Evolutionary conservation across 2,113 vertebrate genomes (phyloP), one percentile per base, ranked within the genome.

Genomic region (Ailurus styani): DNA sequence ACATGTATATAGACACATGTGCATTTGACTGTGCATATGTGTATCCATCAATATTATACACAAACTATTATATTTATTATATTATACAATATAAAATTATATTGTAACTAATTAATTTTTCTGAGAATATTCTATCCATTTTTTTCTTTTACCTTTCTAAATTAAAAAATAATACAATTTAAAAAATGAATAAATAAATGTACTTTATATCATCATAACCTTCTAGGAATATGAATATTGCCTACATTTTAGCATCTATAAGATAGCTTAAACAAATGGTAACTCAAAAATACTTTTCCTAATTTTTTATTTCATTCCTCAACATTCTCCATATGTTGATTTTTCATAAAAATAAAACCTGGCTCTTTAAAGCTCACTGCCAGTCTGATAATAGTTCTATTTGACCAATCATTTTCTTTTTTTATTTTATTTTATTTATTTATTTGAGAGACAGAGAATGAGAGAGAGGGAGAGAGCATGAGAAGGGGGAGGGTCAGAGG

Each of bases 311-410:
- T 94, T 79, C 9, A 91, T 73, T 68, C 37, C 2, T 97, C 54
- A 72, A 72, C 34, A 93, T 73, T 83, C 95, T 83, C 37, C n/a
- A 62, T 29, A 79, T 70, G 83, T 83, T 90, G 50, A 93, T 78
- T 93, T 96, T 87, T 75, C 62, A 70, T 68, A 95, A 96, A 95
- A 96, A 70, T 64, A 90, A 25, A 96, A 62, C 14, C 40, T 87
- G 55, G 20, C 40, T 95, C 64, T 81, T 87, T 52, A 95, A 85
- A 87, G 72, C 27, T 62, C 42, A 8, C 52, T 73, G 21, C 47
- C 37, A 68, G n/a, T 81, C 68, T 98, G 50, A 77, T 57, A 96
- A 42, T 21, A 77, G 57, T 87, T 90, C 52, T 54, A 60, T 84
- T 93, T 96, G 77, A 79, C 31, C 40, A 83, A 66, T 91, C 50